Percentiles rank a stretch among this genome's conserved stretches.
These are phyloP conservation scores for Pyrgus malvae DNA, from an alignment of 2,888 invertebrate species.

Conservation along the genomic window DNA sequence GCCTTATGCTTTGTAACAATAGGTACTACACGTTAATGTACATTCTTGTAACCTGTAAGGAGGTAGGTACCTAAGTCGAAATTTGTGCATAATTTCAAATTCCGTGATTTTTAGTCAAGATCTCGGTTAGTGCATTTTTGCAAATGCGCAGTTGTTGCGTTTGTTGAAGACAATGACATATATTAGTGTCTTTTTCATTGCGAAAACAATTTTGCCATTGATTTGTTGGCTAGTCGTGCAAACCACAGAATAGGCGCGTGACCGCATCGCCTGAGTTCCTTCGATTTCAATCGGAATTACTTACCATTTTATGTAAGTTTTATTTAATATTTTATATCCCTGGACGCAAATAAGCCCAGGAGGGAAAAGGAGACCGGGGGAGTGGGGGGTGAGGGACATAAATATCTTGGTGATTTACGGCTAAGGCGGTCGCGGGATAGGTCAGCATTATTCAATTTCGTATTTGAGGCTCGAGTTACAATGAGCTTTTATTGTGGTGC, in stretches of 20 bases:
- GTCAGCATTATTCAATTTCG: conserved; percentile 82
- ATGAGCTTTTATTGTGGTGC: conserved; percentile 77
- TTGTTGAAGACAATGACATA: conserved; percentile 31
- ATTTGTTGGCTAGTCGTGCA: conserved; percentile 51
- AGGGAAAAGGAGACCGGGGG: conserved; percentile 51
- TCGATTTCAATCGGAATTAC: conserved; percentile 76
- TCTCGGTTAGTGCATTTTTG: no score
- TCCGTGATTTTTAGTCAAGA: no score
- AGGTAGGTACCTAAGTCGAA: background rate
- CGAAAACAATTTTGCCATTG: conserved; percentile 46
- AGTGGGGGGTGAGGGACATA: conserved; percentile 71
- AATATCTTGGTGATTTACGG: conserved; percentile 81
- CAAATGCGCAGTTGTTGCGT: no score
- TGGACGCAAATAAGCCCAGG: conserved; percentile 66
- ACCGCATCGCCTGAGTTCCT: conserved; percentile 58
- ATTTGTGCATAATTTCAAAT: no score
- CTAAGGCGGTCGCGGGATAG: conserved; percentile 80
- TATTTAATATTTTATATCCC: conserved; percentile 79
- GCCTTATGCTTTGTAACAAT: no score
- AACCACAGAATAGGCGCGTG: conserved; percentile 65
- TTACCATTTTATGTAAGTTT: conserved; percentile 77
- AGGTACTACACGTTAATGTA: no score
- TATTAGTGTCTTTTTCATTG: conserved; percentile 44
- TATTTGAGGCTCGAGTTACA: conserved; percentile 80
- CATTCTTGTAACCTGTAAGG: no score